Evolutionary conservation across 2,888 invertebrate genomes (phyloP).

Genomic region (Leistus spinibarbis): DNA sequence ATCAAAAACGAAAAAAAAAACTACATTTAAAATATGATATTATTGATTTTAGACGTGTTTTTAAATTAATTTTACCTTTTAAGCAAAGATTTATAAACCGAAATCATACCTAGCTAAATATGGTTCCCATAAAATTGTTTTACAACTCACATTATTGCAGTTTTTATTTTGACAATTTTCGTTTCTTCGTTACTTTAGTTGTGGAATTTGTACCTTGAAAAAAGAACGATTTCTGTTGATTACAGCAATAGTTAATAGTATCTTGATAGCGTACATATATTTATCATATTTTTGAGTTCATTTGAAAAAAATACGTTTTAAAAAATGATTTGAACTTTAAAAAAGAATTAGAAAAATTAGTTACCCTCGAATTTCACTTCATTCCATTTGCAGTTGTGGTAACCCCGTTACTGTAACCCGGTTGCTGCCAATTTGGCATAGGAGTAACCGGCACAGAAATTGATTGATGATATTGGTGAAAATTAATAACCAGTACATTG

Average conservation of each 20-base stretch:
- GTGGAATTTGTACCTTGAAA: slow-evolving; percentile 34
- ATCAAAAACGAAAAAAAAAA: too few relatives aligned
- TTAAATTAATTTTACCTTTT: too few relatives aligned
- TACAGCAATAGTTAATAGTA: slow-evolving; percentile 12
- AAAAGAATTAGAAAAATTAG: slow-evolving; percentile 23
- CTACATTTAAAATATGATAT: too few relatives aligned
- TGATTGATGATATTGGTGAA: slow-evolving; percentile 32
- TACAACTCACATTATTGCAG: slow-evolving; percentile 28
- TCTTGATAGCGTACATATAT: slow-evolving; percentile 20
- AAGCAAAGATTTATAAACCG: too few relatives aligned
- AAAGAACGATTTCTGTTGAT: slow-evolving; percentile 29
- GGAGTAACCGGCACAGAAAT: slow-evolving; percentile 20
- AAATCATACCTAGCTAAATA: too few relatives aligned
- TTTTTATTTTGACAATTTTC: slow-evolving; percentile 29
- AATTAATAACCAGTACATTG: slow-evolving; percentile 34
- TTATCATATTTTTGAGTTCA: not conserved
- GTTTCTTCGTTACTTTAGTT: slow-evolving; percentile 28
- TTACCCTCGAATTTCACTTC: slow-evolving; percentile 21
- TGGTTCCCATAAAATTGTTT: not conserved
- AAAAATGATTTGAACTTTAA: slow-evolving; percentile 8
- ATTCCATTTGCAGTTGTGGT: not conserved
- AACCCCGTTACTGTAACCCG: slow-evolving; percentile 6
- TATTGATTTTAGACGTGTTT: too few relatives aligned
- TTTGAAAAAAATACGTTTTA: not conserved
- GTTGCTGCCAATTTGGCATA: not conserved